Evolutionary conservation across 2,113 vertebrate genomes (phyloP), one percentile per base, ranked within the genome.

Genomic region (Megatriorchis doriae): DNA sequence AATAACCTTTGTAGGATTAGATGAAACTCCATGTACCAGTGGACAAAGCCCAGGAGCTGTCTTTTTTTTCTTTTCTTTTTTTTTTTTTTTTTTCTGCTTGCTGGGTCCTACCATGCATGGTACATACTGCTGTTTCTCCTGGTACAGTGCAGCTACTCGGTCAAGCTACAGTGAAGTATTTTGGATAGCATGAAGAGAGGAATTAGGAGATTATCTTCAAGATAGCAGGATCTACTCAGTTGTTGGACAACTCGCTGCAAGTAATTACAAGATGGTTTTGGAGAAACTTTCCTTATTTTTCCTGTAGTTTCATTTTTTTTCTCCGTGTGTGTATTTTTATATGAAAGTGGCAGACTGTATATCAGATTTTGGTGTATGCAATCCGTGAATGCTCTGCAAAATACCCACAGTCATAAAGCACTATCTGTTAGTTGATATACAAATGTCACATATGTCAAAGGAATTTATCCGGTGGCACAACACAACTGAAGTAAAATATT

Each of bases 401-500:
- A 89, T 95, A 95, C 95, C 87, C 91, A 38, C 82, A 92, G 91
- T 94, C 97, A 91, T 80, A 96, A 96, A 92, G 93, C 63, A 15
- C 11, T 83, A 90, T 86, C 95, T 93, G 84, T 48, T 94, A 90
- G 97, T 94, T 97, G 98, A 96, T 97, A 94, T 61, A 97, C 96
- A 97, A 95, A 98, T 98, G 97, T 96, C 97, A 98, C 95, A 65
- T 61, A 63, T 67, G 96, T 95, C 88, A 91, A 93, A 98, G 91
- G 96, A 96, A 97, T 98, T 98, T 96, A 97, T 96, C 97, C 97
- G 97, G 97, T 97, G 98, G 97, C 97, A 91, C 97, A 86, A 86
- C 86, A 86, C 92, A 93, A 93, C 90, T 85, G 97, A 95, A 97
- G 97, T 90, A 97, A 98, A 98, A 98, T 97, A 98, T 98, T 97